Evolutionary conservation across 2,888 invertebrate species (phyloP).

Genomic region (Bombyx huttoni): DNA sequence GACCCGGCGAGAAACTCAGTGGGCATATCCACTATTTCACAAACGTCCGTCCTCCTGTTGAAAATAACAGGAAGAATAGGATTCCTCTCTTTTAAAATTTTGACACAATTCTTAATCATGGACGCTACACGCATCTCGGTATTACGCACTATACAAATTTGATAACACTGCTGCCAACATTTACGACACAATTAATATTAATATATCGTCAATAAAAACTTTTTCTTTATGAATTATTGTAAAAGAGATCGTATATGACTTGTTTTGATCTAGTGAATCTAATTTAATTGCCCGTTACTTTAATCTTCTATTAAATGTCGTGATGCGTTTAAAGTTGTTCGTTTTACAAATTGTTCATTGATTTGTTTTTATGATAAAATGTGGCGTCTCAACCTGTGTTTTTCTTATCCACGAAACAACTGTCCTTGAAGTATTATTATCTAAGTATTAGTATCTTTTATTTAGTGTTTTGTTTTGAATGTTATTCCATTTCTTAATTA

Average conservation of each 20-base stretch:
- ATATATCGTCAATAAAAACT: constrained; percentile 54
- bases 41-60: too few relatives aligned
- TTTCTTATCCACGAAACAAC: too few relatives aligned
- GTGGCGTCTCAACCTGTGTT: too few relatives aligned
- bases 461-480: too few relatives aligned
- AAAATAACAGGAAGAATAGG: too few relatives aligned
- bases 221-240: constrained; percentile 50
- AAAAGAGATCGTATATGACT: constrained; percentile 23
- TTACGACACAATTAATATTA: constrained; percentile 52
- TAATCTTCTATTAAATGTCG: background rate
- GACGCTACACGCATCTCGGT: constrained; percentile 17
- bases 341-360: background rate
- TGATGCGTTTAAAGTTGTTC: background rate
- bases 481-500: too few relatives aligned
- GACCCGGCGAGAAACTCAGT: too few relatives aligned
- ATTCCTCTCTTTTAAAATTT: too few relatives aligned
- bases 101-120: background rate
- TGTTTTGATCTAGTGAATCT: constrained; percentile 27
- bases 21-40: too few relatives aligned
- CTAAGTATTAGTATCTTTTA: too few relatives aligned
- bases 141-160: constrained; percentile 12
- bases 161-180: constrained; percentile 34
- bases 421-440: too few relatives aligned
- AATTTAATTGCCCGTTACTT: constrained; percentile 1
- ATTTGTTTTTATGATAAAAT: background rate